phyloP scores from a whole-genome alignment of 2,113 vertebrate species.

The Papio anubis region DNA sequence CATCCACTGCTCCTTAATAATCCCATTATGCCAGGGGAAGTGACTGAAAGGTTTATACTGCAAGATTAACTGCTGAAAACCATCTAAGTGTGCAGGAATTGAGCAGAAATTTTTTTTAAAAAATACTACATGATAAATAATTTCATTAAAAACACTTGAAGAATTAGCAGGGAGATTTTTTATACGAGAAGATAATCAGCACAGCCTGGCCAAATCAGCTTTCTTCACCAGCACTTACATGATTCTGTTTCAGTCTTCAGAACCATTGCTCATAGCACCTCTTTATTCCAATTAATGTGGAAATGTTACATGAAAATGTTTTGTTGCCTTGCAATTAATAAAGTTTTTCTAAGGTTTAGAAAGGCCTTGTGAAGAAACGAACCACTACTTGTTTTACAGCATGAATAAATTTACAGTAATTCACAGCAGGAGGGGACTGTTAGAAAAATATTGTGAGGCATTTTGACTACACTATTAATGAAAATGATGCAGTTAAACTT shows the following conservation, averaged over 20 bases:
- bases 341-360: conserved; percentile 40
- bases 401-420: conserved; percentile 50
- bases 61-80: not conserved
- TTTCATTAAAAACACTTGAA: not conserved
- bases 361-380: conserved; percentile 13
- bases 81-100: not conserved
- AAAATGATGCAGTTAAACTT: not conserved
- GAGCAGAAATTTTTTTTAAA: not conserved
- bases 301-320: not conserved
- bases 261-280: not conserved
- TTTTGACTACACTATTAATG: not conserved
- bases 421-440: conserved; percentile 13
- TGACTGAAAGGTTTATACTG: not conserved
- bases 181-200: not conserved
- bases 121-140: not conserved
- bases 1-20: not conserved
- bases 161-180: not conserved
- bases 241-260: not conserved
- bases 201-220: not conserved
- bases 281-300: not conserved
- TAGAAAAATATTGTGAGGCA: conserved; percentile 42
- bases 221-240: not conserved
- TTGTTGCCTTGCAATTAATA: conserved; percentile 13
- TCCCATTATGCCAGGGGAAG: not conserved
- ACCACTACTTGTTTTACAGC: conserved; percentile 16